Percentiles rank a stretch among this genome's conserved stretches.
phyloP scores from a whole-genome alignment of 2,888 invertebrate genomes.

The Stomorhina lunata region DNA sequence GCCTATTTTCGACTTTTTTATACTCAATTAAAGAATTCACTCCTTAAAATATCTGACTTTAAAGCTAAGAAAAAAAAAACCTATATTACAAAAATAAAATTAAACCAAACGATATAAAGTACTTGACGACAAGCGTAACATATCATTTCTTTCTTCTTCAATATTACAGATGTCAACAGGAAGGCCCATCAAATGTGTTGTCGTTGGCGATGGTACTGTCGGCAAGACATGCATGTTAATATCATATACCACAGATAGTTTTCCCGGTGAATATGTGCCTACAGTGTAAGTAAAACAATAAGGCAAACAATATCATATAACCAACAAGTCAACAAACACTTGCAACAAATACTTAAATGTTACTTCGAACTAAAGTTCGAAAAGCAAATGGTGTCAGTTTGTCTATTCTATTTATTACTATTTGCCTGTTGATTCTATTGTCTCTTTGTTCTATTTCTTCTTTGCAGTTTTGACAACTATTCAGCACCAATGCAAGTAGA shows the following conservation, averaged over 20 bases:
- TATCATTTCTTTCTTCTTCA: constrained; percentile 57
- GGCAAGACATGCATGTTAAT: constrained; percentile 97
- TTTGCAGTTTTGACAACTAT: constrained; percentile 94
- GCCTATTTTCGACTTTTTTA: background rate
- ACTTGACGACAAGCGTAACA: constrained; percentile 45
- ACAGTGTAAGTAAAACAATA: constrained; percentile 89
- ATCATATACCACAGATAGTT: constrained; percentile 95
- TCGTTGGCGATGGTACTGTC: constrained; percentile 95
- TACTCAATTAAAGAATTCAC: background rate
- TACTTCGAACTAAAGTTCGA: background rate
- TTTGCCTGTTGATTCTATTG: too few relatives aligned
- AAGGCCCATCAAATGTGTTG: constrained; percentile 95
- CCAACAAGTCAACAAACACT: background rate
- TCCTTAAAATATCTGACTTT: constrained; percentile 20
- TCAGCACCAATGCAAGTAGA: constrained; percentile 99
- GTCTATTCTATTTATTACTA: background rate
- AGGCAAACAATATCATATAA: background rate
- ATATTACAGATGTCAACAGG: constrained; percentile 89
- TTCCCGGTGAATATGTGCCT: constrained; percentile 96
- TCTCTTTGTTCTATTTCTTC: constrained; percentile 1
- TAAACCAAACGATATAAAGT: constrained; percentile 5
- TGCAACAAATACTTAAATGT: background rate
- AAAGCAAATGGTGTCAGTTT: constrained; percentile 20
- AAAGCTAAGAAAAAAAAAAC: background rate
- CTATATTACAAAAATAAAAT: background rate